These are phyloP conservation scores for Branchipolynoe longqiensis DNA, from an alignment of 2,888 invertebrate genomes.

Conservation along the genomic window DNA sequence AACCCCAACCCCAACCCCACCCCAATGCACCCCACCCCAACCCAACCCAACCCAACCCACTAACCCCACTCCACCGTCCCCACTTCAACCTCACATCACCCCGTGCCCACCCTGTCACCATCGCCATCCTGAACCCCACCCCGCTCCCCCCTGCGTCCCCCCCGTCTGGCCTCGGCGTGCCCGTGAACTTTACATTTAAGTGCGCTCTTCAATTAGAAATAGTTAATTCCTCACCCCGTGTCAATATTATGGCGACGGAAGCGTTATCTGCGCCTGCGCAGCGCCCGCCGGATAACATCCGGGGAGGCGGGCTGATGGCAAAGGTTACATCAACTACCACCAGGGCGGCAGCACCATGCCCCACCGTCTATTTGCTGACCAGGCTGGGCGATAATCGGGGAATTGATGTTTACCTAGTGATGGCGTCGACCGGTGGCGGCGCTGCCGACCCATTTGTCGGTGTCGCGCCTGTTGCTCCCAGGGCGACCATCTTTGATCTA, in stretches of 20 bases:
- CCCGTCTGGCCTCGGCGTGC: constrained; percentile 10
- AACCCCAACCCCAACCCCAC: no score
- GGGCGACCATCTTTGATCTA: constrained; percentile 52
- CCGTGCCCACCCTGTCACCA: no score
- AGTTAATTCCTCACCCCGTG: constrained; percentile 59
- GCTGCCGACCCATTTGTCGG: constrained; percentile 28
- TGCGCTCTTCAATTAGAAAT: constrained; percentile 59
- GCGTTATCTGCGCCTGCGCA: constrained; percentile 50
- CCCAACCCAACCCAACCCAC: no score
- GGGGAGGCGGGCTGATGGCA: constrained; percentile 36
- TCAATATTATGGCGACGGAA: constrained; percentile 56
- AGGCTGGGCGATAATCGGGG: constrained; percentile 44
- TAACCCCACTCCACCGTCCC: no score
- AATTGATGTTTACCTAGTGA: constrained; percentile 54
- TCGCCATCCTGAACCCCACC: no score
- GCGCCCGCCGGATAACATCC: constrained; percentile 53
- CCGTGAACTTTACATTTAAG: constrained; percentile 55
- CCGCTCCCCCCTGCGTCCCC: no score
- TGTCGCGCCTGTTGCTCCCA: constrained; percentile 56
- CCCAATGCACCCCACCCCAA: no score
- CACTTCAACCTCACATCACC: no score
- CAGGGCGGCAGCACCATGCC: constrained; percentile 41
- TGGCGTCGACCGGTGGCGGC: constrained; percentile 24
- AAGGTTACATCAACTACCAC: constrained; percentile 50
- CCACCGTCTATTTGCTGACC: constrained; percentile 39